These are phyloP conservation scores for Sinohyriopsis cumingii DNA, from an alignment of 2,888 invertebrate genomes.

Conservation along the genomic window DNA sequence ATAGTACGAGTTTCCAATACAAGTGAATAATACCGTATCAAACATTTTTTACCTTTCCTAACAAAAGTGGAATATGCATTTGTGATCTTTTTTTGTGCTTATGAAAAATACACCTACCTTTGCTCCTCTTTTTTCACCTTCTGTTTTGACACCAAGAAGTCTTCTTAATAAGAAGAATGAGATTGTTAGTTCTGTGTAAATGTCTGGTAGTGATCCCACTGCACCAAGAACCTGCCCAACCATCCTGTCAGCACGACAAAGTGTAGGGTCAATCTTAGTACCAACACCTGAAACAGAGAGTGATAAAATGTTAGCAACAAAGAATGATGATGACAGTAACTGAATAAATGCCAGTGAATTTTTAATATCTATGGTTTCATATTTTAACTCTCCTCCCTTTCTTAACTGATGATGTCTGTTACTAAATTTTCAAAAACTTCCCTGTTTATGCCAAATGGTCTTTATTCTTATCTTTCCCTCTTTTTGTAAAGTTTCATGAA, in stretches of 20 bases:
- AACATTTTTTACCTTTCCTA: no score
- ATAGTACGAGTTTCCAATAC: no score
- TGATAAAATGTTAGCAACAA: background rate
- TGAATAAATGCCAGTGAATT: background rate
- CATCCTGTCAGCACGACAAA: conserved; percentile 97
- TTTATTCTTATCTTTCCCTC: background rate
- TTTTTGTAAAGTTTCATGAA: background rate
- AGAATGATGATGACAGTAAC: background rate
- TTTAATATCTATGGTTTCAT: no score
- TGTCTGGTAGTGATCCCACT: conserved; percentile 95
- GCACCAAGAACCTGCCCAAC: conserved; percentile 98
- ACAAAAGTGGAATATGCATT: no score
- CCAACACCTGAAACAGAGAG: conserved; percentile 82
- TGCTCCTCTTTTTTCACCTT: conserved; percentile 99
- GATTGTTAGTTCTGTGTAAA: conserved; percentile 98
- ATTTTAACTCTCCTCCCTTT: no score
- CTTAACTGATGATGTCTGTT: no score
- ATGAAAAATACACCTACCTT: conserved; percentile 77
- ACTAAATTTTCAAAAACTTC: no score
- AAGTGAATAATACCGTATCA: no score
- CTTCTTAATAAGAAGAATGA: conserved; percentile 97
- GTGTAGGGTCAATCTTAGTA: conserved; percentile 98
- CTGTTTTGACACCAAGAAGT: conserved; percentile 96
- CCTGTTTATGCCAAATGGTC: no score
- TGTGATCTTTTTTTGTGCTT: no score